These are phyloP conservation scores for Metalampra italica DNA, from an alignment of 2,888 invertebrate genomes.

Conservation along the genomic window DNA sequence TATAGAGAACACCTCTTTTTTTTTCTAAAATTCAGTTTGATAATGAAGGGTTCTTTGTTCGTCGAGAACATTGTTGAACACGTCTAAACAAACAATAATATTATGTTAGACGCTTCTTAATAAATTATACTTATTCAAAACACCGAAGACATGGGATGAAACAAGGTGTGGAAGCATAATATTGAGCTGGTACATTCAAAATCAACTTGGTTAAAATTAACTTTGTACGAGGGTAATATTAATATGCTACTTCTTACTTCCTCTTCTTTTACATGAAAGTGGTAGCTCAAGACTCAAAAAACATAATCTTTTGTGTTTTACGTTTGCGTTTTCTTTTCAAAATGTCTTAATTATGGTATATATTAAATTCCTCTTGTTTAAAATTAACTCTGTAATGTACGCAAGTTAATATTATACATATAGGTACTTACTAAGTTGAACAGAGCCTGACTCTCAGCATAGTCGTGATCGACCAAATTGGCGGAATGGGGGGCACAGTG, in stretches of 20 bases:
- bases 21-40: neutral
- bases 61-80: too few relatives aligned
- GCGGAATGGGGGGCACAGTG: slow-evolving; percentile 48
- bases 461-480: slow-evolving; percentile 58
- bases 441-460: slow-evolving; percentile 35
- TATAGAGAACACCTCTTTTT: neutral
- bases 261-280: too few relatives aligned
- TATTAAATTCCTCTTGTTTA: too few relatives aligned
- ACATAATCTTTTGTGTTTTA: too few relatives aligned
- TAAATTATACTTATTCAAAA: neutral
- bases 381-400: too few relatives aligned
- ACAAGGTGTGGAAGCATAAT: neutral
- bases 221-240: too few relatives aligned
- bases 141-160: neutral
- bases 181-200: neutral
- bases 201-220: neutral
- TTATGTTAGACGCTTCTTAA: neutral
- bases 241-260: too few relatives aligned
- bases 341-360: too few relatives aligned
- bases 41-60: neutral
- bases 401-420: too few relatives aligned
- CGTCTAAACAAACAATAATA: neutral
- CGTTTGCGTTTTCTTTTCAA: too few relatives aligned
- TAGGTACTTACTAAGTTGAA: neutral
- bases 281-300: too few relatives aligned